These are phyloP conservation scores for Rambutsinella grinnellia DNA, from an alignment of 2,888 invertebrate species.

Conservation along the genomic window DNA sequence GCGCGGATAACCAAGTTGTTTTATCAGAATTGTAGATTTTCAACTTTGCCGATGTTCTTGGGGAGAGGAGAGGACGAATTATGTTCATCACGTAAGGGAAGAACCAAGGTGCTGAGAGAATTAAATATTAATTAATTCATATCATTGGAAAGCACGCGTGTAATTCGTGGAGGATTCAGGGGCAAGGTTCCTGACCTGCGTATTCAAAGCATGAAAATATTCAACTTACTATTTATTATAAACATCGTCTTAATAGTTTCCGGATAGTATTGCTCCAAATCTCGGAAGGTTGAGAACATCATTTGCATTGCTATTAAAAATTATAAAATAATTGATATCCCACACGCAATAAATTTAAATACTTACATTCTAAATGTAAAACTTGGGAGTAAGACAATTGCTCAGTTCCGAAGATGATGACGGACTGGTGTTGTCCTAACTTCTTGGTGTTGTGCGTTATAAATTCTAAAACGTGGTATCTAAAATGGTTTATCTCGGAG, in stretches of 20 bases:
- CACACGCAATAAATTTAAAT: slow-evolving; percentile 1
- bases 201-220: not conserved
- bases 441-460: slow-evolving; percentile 18
- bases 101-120: slow-evolving; percentile 39
- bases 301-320: slow-evolving; percentile 40
- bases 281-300: slow-evolving; percentile 39
- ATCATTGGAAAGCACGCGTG: not conserved
- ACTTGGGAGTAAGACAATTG: slow-evolving; percentile 43
- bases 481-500: slow-evolving; percentile 27
- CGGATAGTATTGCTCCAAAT: slow-evolving; percentile 50
- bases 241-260: slow-evolving; percentile 50
- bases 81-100: slow-evolving; percentile 39
- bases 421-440: slow-evolving; percentile 33
- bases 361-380: slow-evolving; percentile 49
- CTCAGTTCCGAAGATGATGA: slow-evolving; percentile 49
- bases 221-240: slow-evolving; percentile 42
- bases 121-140: not conserved
- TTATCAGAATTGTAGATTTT: slow-evolving; percentile 36
- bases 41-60: slow-evolving; percentile 32
- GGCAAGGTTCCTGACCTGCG: not conserved
- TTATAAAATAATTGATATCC: not conserved
- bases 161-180: not conserved
- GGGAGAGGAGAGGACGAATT: slow-evolving; percentile 36
- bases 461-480: slow-evolving; percentile 38
- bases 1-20: slow-evolving; percentile 21